Conservation (phyloP, 1,140 invertebrate genomes). For the Augochlora pura region DNA sequence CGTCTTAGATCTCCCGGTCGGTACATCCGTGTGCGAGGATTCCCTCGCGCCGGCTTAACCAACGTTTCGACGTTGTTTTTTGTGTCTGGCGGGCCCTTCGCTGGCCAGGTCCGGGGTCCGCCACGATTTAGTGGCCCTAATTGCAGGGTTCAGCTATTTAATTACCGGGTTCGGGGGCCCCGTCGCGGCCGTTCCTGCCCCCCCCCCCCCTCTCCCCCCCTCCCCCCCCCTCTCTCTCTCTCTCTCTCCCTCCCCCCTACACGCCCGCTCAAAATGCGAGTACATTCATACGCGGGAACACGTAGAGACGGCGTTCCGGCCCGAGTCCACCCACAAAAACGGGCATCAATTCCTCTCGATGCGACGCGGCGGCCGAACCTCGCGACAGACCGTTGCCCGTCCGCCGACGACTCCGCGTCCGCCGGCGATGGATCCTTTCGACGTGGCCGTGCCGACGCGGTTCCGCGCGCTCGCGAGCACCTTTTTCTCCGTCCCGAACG, state of each 20-base stretch:
- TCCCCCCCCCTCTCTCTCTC: no score
- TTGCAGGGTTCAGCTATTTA: constrained; percentile 81
- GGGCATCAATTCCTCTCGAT: constrained; percentile 1
- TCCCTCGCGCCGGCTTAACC: constrained; percentile 65
- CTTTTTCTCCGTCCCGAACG: not conserved
- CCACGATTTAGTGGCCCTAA: constrained; percentile 81
- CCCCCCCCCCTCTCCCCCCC: no score
- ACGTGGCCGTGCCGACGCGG: no score
- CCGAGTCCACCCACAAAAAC: constrained; percentile 56
- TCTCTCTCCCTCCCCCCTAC: no score
- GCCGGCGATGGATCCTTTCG: not conserved
- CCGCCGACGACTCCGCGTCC: no score
- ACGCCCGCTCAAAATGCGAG: constrained; percentile 69
- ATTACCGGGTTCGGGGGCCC: constrained; percentile 79
- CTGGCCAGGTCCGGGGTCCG: constrained; percentile 76
- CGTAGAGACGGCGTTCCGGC: constrained; percentile 41
- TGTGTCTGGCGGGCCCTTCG: constrained; percentile 80
- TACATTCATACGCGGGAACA: constrained; percentile 70
- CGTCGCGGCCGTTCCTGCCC: constrained; percentile 63
- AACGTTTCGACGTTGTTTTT: constrained; percentile 79
- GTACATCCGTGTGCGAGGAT: constrained; percentile 57
- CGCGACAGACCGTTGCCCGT: constrained; percentile 8
- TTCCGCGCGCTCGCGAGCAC: no score
- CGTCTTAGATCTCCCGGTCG: constrained; percentile 37
- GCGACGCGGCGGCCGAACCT: constrained; percentile 3